Conservation (phyloP, 2,888 invertebrate species). For the Petrolisthes cinctipes region DNA sequence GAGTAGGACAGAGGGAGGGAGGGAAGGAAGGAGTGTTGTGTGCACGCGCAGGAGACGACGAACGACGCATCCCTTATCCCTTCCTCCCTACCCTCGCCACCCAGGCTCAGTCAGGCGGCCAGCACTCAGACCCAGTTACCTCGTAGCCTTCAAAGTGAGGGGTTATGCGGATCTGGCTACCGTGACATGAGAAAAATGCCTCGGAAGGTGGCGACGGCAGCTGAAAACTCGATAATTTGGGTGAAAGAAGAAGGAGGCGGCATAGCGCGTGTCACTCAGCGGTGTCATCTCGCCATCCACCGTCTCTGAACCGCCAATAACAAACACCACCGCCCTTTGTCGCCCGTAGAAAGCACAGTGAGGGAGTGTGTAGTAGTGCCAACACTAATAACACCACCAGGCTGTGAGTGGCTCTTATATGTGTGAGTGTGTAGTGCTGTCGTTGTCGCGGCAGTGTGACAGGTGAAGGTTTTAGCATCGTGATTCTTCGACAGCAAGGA, state of each 20-base stretch:
- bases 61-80: background rate
- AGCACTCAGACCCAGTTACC: constrained; percentile 2
- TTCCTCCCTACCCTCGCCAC: background rate
- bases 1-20: background rate
- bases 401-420: background rate
- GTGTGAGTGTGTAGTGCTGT: background rate
- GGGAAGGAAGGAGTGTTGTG: background rate
- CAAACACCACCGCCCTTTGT: background rate
- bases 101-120: background rate
- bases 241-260: background rate
- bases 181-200: constrained; percentile 4
- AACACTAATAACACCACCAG: too few species aligned
- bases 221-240: background rate
- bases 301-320: background rate
- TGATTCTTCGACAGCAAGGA: too few species aligned
- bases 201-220: background rate
- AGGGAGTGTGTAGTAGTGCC: background rate
- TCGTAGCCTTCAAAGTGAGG: background rate
- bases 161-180: background rate
- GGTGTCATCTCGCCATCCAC: background rate
- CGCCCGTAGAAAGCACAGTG: background rate
- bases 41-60: background rate
- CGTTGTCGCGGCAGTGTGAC: background rate
- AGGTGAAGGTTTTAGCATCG: too few species aligned
- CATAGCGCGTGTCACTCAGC: background rate